Evolutionary conservation across 2,113 vertebrate genomes (phyloP).

Genomic region (Equus przewalskii): DNA sequence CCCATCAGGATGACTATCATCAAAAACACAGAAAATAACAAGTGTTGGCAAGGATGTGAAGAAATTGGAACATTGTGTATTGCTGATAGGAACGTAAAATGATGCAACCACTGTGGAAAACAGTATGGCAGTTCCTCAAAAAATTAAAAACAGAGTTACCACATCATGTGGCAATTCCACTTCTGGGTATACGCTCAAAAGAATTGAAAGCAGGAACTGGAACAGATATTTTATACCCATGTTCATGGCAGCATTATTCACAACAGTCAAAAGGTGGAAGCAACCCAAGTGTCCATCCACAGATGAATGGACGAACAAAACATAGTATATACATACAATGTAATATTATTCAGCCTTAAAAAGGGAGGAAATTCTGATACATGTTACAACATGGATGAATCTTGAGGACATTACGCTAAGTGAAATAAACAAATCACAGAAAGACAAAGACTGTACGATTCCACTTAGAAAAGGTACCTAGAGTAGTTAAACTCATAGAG

Average conservation of each 20-base stretch:
- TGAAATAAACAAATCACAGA: neutral
- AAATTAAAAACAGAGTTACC: neutral
- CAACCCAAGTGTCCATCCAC: neutral
- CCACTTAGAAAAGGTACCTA: neutral
- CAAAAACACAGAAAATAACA: neutral
- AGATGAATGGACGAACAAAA: neutral
- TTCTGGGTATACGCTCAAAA: neutral
- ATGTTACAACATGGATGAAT: neutral
- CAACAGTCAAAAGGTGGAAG: neutral
- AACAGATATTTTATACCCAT: neutral
- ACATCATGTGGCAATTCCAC: neutral
- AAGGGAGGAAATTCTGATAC: neutral
- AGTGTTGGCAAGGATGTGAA: neutral
- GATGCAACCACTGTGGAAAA: neutral
- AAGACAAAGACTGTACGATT: neutral
- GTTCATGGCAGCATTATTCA: neutral
- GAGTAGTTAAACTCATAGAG: neutral
- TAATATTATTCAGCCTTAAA: neutral
- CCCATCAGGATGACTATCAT: too few species aligned
- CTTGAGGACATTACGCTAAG: neutral
- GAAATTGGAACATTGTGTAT: neutral
- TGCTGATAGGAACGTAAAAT: neutral
- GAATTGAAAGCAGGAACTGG: neutral
- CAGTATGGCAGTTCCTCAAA: neutral
- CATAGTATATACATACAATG: too few species aligned